These are phyloP conservation scores for Haemorhous mexicanus DNA, from an alignment of 2,113 vertebrate genomes.

Conservation along the genomic window DNA sequence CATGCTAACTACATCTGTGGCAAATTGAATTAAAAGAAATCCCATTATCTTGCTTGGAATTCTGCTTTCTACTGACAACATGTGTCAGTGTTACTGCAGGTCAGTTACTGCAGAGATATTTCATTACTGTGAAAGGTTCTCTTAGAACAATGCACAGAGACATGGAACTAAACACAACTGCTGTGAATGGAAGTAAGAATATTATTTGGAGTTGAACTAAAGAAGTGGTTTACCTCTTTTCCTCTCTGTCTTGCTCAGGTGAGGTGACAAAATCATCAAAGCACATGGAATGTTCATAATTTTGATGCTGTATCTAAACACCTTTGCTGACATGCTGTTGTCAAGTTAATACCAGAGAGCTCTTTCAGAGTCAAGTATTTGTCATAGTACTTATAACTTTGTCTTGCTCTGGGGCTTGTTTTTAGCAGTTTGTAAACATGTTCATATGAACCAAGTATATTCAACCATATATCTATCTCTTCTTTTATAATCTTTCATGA, in stretches of 20 bases:
- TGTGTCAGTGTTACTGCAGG: conserved; percentile 32
- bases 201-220: conserved; percentile 29
- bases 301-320: background rate
- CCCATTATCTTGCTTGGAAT: conserved; percentile 59
- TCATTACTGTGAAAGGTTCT: background rate
- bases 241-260: background rate
- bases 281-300: background rate
- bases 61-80: conserved; percentile 32
- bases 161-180: background rate
- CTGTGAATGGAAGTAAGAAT: background rate
- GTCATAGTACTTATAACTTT: background rate
- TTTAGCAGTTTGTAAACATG: background rate
- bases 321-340: background rate
- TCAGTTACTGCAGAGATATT: background rate
- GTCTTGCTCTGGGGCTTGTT: background rate
- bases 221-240: background rate
- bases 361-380: background rate
- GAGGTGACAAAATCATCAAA: background rate
- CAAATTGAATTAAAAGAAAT: conserved; percentile 73
- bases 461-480: background rate
- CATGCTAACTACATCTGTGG: conserved; percentile 55
- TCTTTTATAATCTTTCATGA: background rate
- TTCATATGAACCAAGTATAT: background rate
- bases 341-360: background rate
- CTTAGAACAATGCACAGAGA: background rate